Evolutionary conservation across 2,113 vertebrate species (phyloP), one percentile per base, ranked within the genome.

Genomic region (Neotoma lepida): DNA sequence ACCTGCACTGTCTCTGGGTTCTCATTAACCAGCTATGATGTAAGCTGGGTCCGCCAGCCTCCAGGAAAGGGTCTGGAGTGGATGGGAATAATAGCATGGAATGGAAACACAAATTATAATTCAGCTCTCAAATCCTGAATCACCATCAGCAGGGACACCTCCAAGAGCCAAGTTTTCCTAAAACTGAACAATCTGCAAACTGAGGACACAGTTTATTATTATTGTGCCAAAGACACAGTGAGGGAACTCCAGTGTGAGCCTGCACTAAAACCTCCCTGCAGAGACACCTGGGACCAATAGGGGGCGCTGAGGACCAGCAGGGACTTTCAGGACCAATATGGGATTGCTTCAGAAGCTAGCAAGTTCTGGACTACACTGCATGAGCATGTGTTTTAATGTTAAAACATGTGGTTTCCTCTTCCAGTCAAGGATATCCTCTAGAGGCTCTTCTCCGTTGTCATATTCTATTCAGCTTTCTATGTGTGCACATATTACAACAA

Each of bases 221-320:
- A 24, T 22, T 61, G 26, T 66, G 10, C 30, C 63, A 14, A 4
- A 66, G 1, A 33, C 63, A 66, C 63, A 66, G 30, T 66, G 2
- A 33, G 1, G 28, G 12, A 33, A 33, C 10, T 66, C 10, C 30
- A 33, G 30, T 14, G 10, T 66, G 12, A 66, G 30, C 30, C 30
- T 33, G 30, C 3, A 66, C 12, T 30, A 2, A 66, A 66, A 33
- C 1, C 4, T 66, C 28, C 28, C 63, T 13, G 4, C 63, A 66
- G 63, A 5, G 63, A 64, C 63, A 64, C 26, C 35, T 13, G 6
- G 63, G 30, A 35, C 64, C 13, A 35, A n/a, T n/a, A 64, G 12
- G 13, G 13, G 12, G 64, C 13, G 13, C 5, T 64, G 63, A 14
- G 1, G 13, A 13, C 3, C 14, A 1, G 9, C 14, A 68, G 1